phyloP scores from a whole-genome alignment of 1,140 invertebrate genomes.

The Stenopsyche tienmushanensis region DNA sequence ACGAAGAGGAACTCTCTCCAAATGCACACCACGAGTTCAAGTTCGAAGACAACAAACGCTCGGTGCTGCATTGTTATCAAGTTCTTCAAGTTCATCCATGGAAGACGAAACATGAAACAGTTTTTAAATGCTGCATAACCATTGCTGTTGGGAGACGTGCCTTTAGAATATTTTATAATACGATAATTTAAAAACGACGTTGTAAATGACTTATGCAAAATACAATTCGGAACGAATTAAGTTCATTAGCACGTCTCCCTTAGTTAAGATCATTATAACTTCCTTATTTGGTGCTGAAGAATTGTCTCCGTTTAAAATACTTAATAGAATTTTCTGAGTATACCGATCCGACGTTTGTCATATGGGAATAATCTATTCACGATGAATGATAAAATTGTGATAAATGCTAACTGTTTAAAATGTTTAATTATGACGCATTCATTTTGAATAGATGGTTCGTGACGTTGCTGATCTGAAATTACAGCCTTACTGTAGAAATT shows the following conservation, averaged over 20 bases:
- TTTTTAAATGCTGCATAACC: neutral
- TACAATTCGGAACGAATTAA: no score
- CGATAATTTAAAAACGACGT: neutral
- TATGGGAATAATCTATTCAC: no score
- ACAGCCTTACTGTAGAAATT: slow-evolving; percentile 2
- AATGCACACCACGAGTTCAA: slow-evolving; percentile 50
- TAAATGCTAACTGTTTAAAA: neutral
- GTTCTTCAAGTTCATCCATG: slow-evolving; percentile 45
- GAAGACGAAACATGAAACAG: slow-evolving; percentile 28
- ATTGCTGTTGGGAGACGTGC: neutral
- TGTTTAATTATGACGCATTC: neutral
- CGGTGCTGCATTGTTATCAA: slow-evolving; percentile 51
- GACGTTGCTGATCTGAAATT: neutral
- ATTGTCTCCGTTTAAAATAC: neutral
- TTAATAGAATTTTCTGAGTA: neutral
- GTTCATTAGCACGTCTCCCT: neutral
- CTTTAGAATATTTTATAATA: neutral
- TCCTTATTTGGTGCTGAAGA: slow-evolving; percentile 16
- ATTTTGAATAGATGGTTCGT: neutral
- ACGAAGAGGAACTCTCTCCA: slow-evolving; percentile 48
- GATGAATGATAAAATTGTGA: no score
- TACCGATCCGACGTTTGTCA: no score
- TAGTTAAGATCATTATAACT: neutral
- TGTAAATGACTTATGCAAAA: neutral
- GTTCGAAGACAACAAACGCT: slow-evolving; percentile 52